Evolutionary conservation across 1,140 invertebrate species (phyloP), one percentile per base, ranked within the genome.

Genomic region (Agrypnia vestita): DNA sequence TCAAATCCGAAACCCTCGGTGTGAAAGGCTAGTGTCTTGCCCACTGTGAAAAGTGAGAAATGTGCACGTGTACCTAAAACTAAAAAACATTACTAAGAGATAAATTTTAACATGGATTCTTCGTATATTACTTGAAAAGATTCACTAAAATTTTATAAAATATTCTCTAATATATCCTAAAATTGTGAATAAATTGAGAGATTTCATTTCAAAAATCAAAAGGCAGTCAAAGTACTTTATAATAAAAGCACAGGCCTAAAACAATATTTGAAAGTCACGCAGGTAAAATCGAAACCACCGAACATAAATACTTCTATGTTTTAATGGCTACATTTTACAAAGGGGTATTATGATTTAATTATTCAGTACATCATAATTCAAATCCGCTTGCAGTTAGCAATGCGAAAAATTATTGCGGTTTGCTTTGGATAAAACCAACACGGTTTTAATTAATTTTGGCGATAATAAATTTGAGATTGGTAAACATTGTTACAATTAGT

Each of bases 291-390:
- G n/a, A 59, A 59, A 59, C 55, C 25, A 35, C 6, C 25, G 8
- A 15, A 17, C 11, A 17, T 19, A 17, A 15, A 59, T 59, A 59
- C 25, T 59, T 59, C 4, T 59, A 21, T 21, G 55, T 67, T 67
- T 67, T 67, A 67, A 67, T 47, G 62, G 62, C 7, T n/a, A 67
- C 35, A 46, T 67, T 67, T 67, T 67, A 67, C 62, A 67, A 67
- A 44, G 62, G 62, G 62, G n/a, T 67, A 43, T 43, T 15, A n/a
- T n/a, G 1, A 47, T 44, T 67, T 44, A 67, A 67, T 67, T 67
- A 67, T 67, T 67, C 62, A 67, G 15, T 44, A 67, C 62, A 43
- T 25, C 62, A 25, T 67, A 67, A 67, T 67, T 67, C 44, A 67
- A 67, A 67, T 67, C 62, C 35, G 21, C 43, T 47, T 67, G 62